Evolutionary conservation across 1,140 invertebrate species (phyloP), one percentile per base, ranked within the genome.

Genomic region (Diorhabda carinulata): DNA sequence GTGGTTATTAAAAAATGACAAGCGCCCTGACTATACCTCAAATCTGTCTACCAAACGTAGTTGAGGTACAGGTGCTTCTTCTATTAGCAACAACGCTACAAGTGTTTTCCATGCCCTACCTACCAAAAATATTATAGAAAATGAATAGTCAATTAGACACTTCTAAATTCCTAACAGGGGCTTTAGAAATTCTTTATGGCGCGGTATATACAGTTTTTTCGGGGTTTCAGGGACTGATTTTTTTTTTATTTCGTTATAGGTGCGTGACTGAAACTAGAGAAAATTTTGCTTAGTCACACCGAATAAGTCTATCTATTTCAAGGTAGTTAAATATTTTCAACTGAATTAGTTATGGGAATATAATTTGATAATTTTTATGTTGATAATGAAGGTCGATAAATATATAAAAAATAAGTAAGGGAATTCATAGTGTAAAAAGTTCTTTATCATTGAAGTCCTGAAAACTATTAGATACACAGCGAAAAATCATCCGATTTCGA

Each of bases 81-180:
- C 47, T n/a, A 52, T 52, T 52, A 52, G 6, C 47, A 8, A 8
- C 47, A 52, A 52, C 47, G 47, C 47, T 52, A 52, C 47, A 52
- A 52, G 47, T 52, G 47, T 52, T 52, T 52, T 52, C 47, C n/a
- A 6, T 52, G 47, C 47, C n/a, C 6, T 52, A 52, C 47, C 47
- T 52, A 52, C 47, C 47, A n/a, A 52, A 52, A 52, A 8, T 52
- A 52, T 52, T 52, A 52, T 52, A n/a, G 4, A n/a, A 52, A 52
- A 52, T 52, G 47, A 52, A 52, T 52, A 52, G 47, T n/a, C 47
- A 52, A 52, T 52, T 52, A 52, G 47, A 52, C 47, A 52, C n/a
- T 52, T 52, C 25, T 1, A 25, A 25, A 25, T 52, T 52, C 47
- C 47, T 8, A 52, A 52, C 47, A 6, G 47, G n/a, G n/a, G n/a